Evolutionary conservation across 2,888 invertebrate genomes (phyloP).

Genomic region (Orthosia cruda): DNA sequence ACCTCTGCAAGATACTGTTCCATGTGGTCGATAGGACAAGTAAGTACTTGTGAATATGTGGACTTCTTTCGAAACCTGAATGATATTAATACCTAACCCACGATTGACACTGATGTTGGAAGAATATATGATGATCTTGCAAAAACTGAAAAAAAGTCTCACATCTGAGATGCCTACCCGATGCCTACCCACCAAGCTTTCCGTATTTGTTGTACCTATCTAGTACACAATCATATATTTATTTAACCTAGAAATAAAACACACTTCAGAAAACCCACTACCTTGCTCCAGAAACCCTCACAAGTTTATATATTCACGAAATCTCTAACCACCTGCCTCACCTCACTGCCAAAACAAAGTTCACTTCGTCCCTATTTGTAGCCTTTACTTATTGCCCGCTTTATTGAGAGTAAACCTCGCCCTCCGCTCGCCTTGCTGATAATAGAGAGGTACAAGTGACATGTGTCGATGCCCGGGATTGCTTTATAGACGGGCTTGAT

Average conservation of each 20-base stretch:
- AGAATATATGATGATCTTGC: too few relatives aligned
- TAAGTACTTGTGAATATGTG: slow-evolving; percentile 77
- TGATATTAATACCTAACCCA: too few relatives aligned
- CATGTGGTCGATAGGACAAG: slow-evolving; percentile 94
- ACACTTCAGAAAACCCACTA: slow-evolving; percentile 10
- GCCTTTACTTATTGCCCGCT: slow-evolving; percentile 45
- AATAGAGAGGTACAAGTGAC: slow-evolving; percentile 49
- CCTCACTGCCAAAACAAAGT: slow-evolving; percentile 39
- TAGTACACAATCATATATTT: background rate
- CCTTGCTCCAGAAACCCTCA: slow-evolving; percentile 15
- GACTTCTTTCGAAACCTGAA: too few relatives aligned
- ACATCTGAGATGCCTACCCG: too few relatives aligned
- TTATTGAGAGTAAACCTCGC: slow-evolving; percentile 29
- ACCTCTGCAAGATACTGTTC: slow-evolving; percentile 94
- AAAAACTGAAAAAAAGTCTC: too few relatives aligned
- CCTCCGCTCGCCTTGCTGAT: slow-evolving; percentile 34
- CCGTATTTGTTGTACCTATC: background rate
- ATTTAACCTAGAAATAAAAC: slow-evolving; percentile 22
- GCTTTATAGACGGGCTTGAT: slow-evolving; percentile 52
- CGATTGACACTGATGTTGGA: too few relatives aligned
- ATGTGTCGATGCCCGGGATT: slow-evolving; percentile 50
- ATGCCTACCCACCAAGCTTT: background rate
- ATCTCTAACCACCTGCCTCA: too few relatives aligned
- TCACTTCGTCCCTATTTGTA: slow-evolving; percentile 40
- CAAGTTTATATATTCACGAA: slow-evolving; percentile 45